Base-by-base conservation (phyloP, 2,797 vertebrate genomes). In the Ctenopoma multispine region DNA sequence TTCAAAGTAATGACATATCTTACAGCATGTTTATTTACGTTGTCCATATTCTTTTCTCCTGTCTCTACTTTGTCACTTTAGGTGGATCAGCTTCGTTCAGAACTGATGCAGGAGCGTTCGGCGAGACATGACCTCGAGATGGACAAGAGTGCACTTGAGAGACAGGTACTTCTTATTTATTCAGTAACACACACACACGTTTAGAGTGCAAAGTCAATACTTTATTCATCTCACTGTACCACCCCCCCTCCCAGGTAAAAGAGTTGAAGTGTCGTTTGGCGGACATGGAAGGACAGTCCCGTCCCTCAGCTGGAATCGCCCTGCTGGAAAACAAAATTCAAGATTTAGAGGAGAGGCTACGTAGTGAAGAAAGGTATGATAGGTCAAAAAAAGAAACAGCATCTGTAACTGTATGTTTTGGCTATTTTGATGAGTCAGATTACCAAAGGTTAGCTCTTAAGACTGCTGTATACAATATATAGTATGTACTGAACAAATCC, bases 121-220 rank as follows among this genome's bases (percentile, higher is more conserved):
- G 91, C 88, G 3, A 92, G 96, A n/a, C 96, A 99, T 40, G 96
- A 99, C 89, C 92, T 99, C 75, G 97, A 99, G 85, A 97, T 97
- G 54, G 97, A 98, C 87, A 98, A 98, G 81, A 95, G 96, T 49
- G 94, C 95, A 0, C 75, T 98, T 38, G 97, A 99, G 87, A 94
- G 96, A 94, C 97, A 98, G 95, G 97, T 97, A 62, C 9, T 1
- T 15, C 4, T 46, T 3, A 15, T 5, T 24, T 3, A 20, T 14
- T 9, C 20, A 5, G n/a, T n/a, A n/a, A n/a, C 13, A 34, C 0
- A 27, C 1, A 2, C 17, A 53, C 36, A 24, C 4, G 34, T 2
- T 40, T 34, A 20, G 5, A 15, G 21, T 51, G 24, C 10, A 14
- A 50, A 63, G 20, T 40, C 0, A 29, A 49, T 17, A 18, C 14